These are phyloP conservation scores for Heteromormyrus szaboi DNA, from an alignment of 2,797 vertebrate species.

Conservation along the genomic window DNA sequence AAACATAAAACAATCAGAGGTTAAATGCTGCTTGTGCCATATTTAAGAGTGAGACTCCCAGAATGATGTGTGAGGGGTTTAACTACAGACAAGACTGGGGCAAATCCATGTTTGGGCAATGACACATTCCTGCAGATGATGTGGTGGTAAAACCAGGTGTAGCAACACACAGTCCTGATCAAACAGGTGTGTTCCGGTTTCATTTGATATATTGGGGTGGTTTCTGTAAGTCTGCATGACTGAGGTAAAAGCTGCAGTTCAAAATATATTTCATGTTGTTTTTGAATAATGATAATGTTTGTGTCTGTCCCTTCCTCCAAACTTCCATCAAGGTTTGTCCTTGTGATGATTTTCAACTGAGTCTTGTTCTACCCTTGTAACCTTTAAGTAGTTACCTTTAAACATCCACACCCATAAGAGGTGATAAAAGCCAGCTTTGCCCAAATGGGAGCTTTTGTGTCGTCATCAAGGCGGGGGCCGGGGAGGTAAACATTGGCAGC, in stretches of 20 bases:
- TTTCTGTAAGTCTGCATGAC: neutral
- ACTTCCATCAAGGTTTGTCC: neutral
- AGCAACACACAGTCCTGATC: conserved; percentile 23
- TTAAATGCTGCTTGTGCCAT: neutral
- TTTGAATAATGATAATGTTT: neutral
- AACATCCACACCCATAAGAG: neutral
- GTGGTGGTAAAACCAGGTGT: conserved; percentile 23
- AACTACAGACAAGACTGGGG: conserved; percentile 33
- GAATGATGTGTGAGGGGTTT: conserved; percentile 57
- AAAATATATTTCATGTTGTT: neutral
- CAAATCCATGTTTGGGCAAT: conserved; percentile 2
- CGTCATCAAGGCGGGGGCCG: neutral
- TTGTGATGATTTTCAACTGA: neutral
- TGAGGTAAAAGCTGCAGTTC: neutral
- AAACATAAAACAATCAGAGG: neutral
- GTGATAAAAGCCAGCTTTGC: neutral
- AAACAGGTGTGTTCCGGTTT: neutral
- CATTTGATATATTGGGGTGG: neutral
- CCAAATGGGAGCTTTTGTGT: neutral
- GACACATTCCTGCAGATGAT: neutral
- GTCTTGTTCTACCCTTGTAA: neutral
- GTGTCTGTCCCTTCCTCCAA: neutral
- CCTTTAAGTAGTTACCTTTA: neutral
- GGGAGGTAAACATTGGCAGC: neutral
- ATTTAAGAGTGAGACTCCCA: conserved; percentile 28